Base-by-base conservation (phyloP, 2,797 vertebrate genomes). In the Champsocephalus gunnari region DNA sequence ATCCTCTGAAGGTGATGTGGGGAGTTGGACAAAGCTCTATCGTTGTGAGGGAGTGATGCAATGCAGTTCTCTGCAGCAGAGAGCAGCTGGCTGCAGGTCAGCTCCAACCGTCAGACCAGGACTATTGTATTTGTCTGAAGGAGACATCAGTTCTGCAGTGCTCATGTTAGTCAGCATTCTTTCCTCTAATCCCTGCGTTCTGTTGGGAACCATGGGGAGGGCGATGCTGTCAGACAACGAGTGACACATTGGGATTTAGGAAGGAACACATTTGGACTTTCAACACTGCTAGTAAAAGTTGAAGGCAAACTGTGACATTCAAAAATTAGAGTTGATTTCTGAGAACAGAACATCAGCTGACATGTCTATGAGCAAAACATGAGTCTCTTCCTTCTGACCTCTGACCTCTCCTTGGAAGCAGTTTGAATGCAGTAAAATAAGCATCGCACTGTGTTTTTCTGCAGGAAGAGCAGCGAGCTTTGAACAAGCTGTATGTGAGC, bases 41-140 rank as follows among this genome's bases (percentile, higher is more conserved):
- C 17, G 55, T 56, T 45, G 34, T 34, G 67, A 69, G 34, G 53
- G 62, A 82, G 59, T 89, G 86, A 88, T 91, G 87, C 86, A 86
- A 66, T 92, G 89, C 90, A 89, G 90, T 16, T 80, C 78, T 79
- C 74, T 83, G 84, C 83, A 83, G 80, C 67, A 73, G 65, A 66
- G 21, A 71, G 34, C 43, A 78, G 65, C 69, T 77, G 71, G 66
- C 69, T 73, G 83, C 71, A 70, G 78, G 75, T 78, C 66, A 79
- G 62, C 65, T 55, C 11, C 13, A 74, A 54, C 48, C 17, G 38
- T 45, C 57, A 61, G 9, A 68, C 21, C 44, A 9, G 12, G 14
- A 17, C 60, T 66, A 2, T 71, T 51, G 56, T 79, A 48, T 61
- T 77, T 70, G 57, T 61, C 51, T 72, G 71, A 66, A 62, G 67